Evolutionary conservation across 2,113 vertebrate genomes (phyloP), one percentile per base, ranked within the genome.

Genomic region (Corythornis vintsioides): DNA sequence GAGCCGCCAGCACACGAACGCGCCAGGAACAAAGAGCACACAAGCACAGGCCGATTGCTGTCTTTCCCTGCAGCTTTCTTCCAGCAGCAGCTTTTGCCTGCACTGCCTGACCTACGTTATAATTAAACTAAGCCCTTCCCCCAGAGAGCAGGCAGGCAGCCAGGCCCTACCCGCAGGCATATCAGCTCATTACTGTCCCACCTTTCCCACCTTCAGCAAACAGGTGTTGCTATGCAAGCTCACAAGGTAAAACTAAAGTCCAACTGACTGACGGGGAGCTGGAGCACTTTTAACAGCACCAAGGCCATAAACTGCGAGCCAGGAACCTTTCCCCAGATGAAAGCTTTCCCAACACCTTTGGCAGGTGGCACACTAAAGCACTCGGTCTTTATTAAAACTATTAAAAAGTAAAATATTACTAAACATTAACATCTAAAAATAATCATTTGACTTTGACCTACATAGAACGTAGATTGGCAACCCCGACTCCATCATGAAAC

Each of bases 121-220:
- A 90, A 66, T 90, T 79, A 81, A 75, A 64, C 1, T 20, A 81
- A 94, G 70, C 85, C 84, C 89, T 91, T 89, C 91, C 69, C 87
- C 84, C 35, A 5, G 3, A 33, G 73, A 92, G 70, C 80, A 40
- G 86, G 92, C 87, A 88, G 88, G 76, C 66, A 91, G 93, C 84
- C 95, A 87, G 84, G 93, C 70, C 80, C 86, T 90, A 90, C 96
- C 94, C 93, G 92, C 92, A 87, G 93, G 78, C 78, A 15, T 85
- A 91, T 83, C 89, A 35, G 79, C 90, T 93, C 86, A 25, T 57
- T 91, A 22, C 66, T 61, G 82, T 94, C 93, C 96, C 92, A 92
- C 97, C 97, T 83, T 97, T 94, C 93, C 96, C 92, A 92, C 97
- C 97, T 83, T 97, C 65, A 83, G 92, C 95, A 98, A 98, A 98